Evolutionary conservation across 2,797 vertebrate species (phyloP).

Genomic region (Glossophaga mutica): DNA sequence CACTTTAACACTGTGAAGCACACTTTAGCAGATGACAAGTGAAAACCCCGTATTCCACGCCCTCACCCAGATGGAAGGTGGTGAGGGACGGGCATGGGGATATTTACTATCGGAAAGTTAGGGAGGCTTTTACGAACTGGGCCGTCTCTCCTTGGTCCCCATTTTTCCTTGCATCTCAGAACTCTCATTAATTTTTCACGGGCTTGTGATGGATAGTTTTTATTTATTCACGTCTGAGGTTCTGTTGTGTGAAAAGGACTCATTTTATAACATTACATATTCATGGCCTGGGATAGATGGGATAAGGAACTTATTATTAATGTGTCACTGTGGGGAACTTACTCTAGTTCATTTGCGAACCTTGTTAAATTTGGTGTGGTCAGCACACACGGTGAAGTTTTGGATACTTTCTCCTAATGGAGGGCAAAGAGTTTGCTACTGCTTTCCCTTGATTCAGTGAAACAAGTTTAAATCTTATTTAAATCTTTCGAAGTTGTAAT

Average conservation of each 20-base stretch:
- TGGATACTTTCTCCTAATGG: constrained; percentile 72
- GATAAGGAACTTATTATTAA: constrained; percentile 98
- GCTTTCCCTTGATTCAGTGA: constrained; percentile 72
- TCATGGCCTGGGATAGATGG: constrained; percentile 97
- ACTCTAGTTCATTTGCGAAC: constrained; percentile 89
- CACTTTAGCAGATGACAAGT: neutral
- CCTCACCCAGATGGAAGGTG: neutral
- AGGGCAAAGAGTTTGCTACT: constrained; percentile 72
- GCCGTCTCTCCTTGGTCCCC: constrained; percentile 82
- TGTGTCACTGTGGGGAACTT: constrained; percentile 95
- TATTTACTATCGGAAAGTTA: constrained; percentile 62
- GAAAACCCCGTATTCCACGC: rapidly evolving
- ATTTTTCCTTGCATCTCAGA: constrained; percentile 83
- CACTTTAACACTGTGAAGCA: neutral
- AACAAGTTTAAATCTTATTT: constrained; percentile 65
- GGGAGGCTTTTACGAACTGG: constrained; percentile 77
- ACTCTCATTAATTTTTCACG: constrained; percentile 96
- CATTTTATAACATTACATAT: constrained; percentile 98
- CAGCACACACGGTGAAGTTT: constrained; percentile 86
- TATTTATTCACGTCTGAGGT: constrained; percentile 97
- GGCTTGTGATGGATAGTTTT: constrained; percentile 93
- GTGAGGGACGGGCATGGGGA: neutral
- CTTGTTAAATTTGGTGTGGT: constrained; percentile 91
- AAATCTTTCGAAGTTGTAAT: constrained; percentile 55
- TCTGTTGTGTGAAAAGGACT: constrained; percentile 97